A percentile compares a stretch with the other conserved stretches of the same genome.
These are phyloP conservation scores for Ptilodon capucinus DNA, from an alignment of 2,888 invertebrate genomes.

Conservation along the genomic window DNA sequence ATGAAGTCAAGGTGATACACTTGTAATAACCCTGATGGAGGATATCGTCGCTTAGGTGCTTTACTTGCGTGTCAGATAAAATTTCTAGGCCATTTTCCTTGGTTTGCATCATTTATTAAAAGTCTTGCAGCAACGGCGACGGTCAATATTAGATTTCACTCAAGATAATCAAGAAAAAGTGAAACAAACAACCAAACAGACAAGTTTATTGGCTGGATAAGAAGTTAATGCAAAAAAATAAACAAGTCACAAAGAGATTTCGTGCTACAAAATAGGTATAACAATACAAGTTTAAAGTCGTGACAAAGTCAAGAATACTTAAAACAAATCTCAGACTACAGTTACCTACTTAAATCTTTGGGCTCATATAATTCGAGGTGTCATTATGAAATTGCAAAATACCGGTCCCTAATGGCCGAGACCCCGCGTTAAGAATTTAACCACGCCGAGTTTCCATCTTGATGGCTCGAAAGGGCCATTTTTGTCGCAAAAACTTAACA, in stretches of 20 bases:
- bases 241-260: background rate
- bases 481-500: slow-evolving; percentile 25
- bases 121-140: background rate
- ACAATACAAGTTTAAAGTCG: background rate
- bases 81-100: slow-evolving; percentile 3
- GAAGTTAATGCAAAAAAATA: background rate
- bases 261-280: background rate
- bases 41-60: slow-evolving; percentile 3
- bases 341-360: background rate
- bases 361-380: slow-evolving; percentile 3
- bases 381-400: background rate
- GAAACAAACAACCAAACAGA: background rate
- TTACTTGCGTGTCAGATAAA: slow-evolving; percentile 11
- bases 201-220: background rate
- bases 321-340: background rate
- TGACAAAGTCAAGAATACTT: background rate
- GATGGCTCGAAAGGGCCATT: slow-evolving; percentile 16
- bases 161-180: background rate
- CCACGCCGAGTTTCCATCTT: slow-evolving; percentile 4
- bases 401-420: background rate
- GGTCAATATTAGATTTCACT: background rate
- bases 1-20: slow-evolving; percentile 5
- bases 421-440: background rate
- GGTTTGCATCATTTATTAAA: slow-evolving; percentile 1
- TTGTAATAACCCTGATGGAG: slow-evolving; percentile 9